Evolutionary conservation across 2,113 vertebrate genomes (phyloP).

Genomic region (Nycticorax nycticorax): DNA sequence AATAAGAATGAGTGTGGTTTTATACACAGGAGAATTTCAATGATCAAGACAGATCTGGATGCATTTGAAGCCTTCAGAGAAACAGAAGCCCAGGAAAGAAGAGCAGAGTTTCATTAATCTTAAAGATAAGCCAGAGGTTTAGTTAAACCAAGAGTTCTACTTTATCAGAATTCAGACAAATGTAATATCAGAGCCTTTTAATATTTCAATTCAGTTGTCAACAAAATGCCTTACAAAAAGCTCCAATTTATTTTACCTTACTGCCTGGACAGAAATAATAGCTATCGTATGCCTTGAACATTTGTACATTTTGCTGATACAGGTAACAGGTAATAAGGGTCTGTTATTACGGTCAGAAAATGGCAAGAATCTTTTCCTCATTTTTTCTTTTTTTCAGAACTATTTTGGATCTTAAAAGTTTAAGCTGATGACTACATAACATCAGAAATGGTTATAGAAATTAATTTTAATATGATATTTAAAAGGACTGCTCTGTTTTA

Average conservation of each 20-base stretch:
- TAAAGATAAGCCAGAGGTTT: neutral
- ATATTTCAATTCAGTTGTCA: neutral
- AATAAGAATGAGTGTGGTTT: neutral
- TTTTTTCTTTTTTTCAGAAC: neutral
- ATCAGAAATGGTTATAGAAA: neutral
- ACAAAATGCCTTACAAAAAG: neutral
- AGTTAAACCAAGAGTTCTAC: neutral
- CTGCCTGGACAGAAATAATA: neutral
- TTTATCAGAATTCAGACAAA: neutral
- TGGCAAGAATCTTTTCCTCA: neutral
- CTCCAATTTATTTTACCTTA: neutral
- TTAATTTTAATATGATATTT: neutral
- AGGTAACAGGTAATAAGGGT: neutral
- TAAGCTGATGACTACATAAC: neutral
- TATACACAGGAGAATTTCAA: neutral
- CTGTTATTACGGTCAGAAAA: neutral
- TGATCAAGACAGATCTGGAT: neutral
- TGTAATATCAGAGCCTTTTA: neutral
- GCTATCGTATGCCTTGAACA: neutral
- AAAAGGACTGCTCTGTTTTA: neutral
- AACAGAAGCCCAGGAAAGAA: neutral
- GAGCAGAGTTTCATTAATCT: neutral
- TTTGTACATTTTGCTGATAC: neutral
- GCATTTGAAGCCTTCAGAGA: neutral
- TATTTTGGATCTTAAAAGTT: neutral